Evolutionary conservation across 2,888 invertebrate species (phyloP), one percentile per base, ranked within the genome.

Genomic region (Hololepta plana): DNA sequence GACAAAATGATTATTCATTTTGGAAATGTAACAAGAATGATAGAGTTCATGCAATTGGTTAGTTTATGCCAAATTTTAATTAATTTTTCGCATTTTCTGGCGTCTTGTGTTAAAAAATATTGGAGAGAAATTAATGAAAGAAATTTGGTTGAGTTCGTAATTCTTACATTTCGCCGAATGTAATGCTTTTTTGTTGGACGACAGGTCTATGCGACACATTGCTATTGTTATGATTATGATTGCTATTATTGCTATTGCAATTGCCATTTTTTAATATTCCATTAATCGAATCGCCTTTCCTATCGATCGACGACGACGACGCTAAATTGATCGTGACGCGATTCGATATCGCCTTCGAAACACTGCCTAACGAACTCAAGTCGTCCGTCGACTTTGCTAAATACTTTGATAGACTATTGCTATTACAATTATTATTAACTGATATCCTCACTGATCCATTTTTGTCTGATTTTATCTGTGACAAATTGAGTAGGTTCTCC

Each of bases 221-320:
- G 35, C 35, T 40, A 32, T 37, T 33, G 35, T 42, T 45, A 29
- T 42, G 44, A 34, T 32, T 27, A 16, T n/a, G n/a, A n/a, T n/a
- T n/a, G n/a, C n/a, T n/a, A n/a, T n/a, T n/a, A n/a, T n/a, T n/a
- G n/a, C n/a, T n/a, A n/a, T n/a, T n/a, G n/a, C n/a, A n/a, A n/a
- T 38, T 43, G 31, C 47, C 46, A 38, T 53, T 62, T 46, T 64
- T 64, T 26, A 64, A 44, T 35, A 64, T 65, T 11, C 64, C 63
- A 45, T 55, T 62, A 6, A 52, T 54, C 9, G 48, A 33, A 3
- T 52, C 52, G 23, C 42, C 41, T 39, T 51, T 46, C 27, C 40
- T 43, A 14, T 45, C 43, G 28, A 35, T 35, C 5, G 38, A 32
- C 26, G 35, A 35, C 26, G 50, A 44, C 5, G 38, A 32, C 26